Conservation (phyloP, 2,797 vertebrate genomes). For the Lepilemur ruficaudatus region DNA sequence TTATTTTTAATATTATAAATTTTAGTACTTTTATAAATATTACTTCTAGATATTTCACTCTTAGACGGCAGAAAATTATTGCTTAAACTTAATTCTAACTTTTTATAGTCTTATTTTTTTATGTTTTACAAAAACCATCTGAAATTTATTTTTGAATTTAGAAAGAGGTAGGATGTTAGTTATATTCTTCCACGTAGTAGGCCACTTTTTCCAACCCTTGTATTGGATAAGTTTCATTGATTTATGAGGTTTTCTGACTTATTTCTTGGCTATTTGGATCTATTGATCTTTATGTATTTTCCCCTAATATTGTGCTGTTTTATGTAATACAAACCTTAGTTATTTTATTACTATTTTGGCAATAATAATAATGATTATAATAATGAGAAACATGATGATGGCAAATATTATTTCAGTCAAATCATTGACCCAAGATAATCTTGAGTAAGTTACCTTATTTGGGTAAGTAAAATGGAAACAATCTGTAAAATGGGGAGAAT, state of each 20-base stretch:
- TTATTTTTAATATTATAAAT: background rate
- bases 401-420: background rate
- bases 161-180: background rate
- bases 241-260: background rate
- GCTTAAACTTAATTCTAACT: slow-evolving; percentile 22
- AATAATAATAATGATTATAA: background rate
- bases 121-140: background rate
- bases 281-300: background rate
- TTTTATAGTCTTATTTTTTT: slow-evolving; percentile 8
- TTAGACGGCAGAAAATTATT: background rate
- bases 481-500: background rate
- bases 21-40: slow-evolving; percentile 12
- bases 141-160: slow-evolving; percentile 38
- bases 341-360: background rate
- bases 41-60: slow-evolving; percentile 13
- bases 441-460: background rate
- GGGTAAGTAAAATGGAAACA: background rate
- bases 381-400: background rate
- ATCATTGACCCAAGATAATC: background rate
- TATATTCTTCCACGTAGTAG: background rate
- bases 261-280: background rate
- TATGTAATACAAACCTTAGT: background rate
- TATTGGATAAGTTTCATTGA: background rate
- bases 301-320: background rate
- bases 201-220: background rate